Percentiles rank a stretch among this genome's conserved stretches.
Conservation (phyloP, 2,888 invertebrate genomes). For the Fragum sueziense region DNA sequence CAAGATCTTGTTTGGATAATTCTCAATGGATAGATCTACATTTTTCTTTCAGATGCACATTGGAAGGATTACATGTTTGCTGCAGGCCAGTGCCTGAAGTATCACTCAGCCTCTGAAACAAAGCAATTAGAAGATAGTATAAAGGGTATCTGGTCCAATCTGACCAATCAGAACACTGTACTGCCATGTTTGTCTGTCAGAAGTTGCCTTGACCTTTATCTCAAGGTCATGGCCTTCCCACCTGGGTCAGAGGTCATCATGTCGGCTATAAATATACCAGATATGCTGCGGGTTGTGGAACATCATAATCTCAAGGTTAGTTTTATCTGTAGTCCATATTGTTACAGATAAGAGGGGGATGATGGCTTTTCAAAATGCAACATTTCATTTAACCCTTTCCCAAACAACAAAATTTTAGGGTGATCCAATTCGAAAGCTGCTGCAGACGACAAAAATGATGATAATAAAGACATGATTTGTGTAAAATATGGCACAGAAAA, state of each 20-base stretch:
- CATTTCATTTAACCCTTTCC: background rate
- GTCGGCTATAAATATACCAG: conserved; percentile 82
- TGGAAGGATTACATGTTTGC: conserved; percentile 64
- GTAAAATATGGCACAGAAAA: too few species aligned
- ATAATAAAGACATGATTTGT: too few species aligned
- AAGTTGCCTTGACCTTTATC: conserved; percentile 78
- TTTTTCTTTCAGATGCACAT: conserved; percentile 66
- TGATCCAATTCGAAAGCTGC: too few species aligned
- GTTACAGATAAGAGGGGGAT: background rate
- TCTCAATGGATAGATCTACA: too few species aligned
- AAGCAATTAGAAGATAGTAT: conserved; percentile 57
- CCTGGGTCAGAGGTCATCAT: conserved; percentile 82
- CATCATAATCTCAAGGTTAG: conserved; percentile 76
- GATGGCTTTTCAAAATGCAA: too few species aligned
- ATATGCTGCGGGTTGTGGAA: conserved; percentile 77
- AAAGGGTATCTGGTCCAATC: conserved; percentile 66
- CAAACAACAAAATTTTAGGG: background rate
- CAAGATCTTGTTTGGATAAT: too few species aligned
- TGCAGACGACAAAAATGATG: conserved; percentile 5
- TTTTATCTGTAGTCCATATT: background rate
- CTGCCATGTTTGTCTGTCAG: conserved; percentile 78
- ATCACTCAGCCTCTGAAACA: conserved; percentile 49
- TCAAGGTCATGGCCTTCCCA: conserved; percentile 77
- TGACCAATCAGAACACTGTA: conserved; percentile 68
- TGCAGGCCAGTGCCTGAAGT: conserved; percentile 58